A percentile compares a stretch with the other conserved stretches of the same genome.
These are phyloP conservation scores for Melanitta fusca DNA, from an alignment of 2,797 vertebrate genomes.

Conservation along the genomic window DNA sequence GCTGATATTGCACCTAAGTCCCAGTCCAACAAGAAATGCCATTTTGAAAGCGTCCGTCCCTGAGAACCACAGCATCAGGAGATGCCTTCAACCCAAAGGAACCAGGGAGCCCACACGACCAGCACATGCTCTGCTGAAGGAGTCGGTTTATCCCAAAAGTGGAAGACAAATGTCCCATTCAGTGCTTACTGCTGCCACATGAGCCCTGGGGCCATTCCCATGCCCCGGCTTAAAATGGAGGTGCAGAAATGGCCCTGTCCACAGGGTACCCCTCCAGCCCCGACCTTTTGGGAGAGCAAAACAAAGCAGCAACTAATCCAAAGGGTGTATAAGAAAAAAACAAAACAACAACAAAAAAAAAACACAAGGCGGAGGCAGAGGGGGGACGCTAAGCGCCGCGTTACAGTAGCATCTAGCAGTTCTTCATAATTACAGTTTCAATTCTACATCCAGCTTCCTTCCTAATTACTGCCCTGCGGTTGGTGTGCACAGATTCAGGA, in stretches of 20 bases:
- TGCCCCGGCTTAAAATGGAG: neutral
- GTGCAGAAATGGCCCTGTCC: neutral
- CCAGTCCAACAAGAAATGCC: neutral
- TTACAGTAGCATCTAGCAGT: neutral
- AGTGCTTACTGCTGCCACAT: rapidly evolving
- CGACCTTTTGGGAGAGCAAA: neutral
- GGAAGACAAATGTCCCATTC: rapidly evolving
- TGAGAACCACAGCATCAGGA: rapidly evolving
- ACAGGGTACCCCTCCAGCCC: neutral
- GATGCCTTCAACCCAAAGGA: neutral
- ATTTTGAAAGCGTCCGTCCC: neutral
- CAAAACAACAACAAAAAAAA: too few species aligned
- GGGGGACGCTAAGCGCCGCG: neutral
- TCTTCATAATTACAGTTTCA: conserved; percentile 50
- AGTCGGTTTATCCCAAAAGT: neutral
- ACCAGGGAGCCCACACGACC: neutral
- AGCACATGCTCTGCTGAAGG: rapidly evolving
- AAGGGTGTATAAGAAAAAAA: neutral
- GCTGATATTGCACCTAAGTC: neutral
- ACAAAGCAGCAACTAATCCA: neutral
- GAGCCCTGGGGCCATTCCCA: neutral
- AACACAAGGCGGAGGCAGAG: rapidly evolving
- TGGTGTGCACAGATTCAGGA: neutral
- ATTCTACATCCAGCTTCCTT: conserved; percentile 39
- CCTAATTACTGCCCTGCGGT: conserved; percentile 45